Percentiles rank a stretch among this genome's conserved stretches.
Evolutionary conservation across 2,113 vertebrate genomes (phyloP).

Genomic region (Myocastor coypus): DNA sequence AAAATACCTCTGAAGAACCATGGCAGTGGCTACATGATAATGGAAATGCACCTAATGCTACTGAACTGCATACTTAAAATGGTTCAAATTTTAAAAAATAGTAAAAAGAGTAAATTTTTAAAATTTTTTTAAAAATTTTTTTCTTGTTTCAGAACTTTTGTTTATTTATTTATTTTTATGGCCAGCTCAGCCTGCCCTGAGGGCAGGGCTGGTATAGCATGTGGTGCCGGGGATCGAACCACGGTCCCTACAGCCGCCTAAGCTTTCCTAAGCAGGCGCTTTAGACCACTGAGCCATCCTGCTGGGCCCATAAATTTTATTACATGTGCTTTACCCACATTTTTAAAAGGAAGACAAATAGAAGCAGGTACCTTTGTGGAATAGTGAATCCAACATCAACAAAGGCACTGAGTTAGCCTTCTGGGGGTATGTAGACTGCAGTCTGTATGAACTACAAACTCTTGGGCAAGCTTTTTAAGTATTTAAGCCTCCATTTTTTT

Average conservation of each 20-base stretch:
- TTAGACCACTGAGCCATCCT: too few relatives aligned
- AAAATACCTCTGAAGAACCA: neutral
- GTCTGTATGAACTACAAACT: neutral
- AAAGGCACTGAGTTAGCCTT: neutral
- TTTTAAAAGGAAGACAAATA: slow-evolving; percentile 21
- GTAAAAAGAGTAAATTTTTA: slow-evolving; percentile 20
- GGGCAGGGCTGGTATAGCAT: too few relatives aligned
- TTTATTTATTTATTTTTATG: too few relatives aligned
- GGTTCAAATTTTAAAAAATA: neutral
- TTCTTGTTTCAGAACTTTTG: too few relatives aligned
- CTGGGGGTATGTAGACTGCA: too few relatives aligned
- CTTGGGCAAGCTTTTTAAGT: neutral
- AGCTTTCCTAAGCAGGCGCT: too few relatives aligned
- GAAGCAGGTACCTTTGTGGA: neutral
- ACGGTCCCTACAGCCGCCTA: too few relatives aligned
- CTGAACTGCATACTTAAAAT: neutral
- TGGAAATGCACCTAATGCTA: neutral
- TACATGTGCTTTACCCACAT: neutral
- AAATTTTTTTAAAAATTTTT: too few relatives aligned
- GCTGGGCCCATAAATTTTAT: too few relatives aligned
- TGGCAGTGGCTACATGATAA: neutral
- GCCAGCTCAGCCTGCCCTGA: too few relatives aligned
- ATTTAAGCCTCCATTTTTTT: neutral
- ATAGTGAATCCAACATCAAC: neutral
- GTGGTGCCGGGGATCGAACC: too few relatives aligned